Evolutionary conservation across 2,888 invertebrate species (phyloP), one percentile per base, ranked within the genome.

Genomic region (Dimorphilus gyrociliatus): DNA sequence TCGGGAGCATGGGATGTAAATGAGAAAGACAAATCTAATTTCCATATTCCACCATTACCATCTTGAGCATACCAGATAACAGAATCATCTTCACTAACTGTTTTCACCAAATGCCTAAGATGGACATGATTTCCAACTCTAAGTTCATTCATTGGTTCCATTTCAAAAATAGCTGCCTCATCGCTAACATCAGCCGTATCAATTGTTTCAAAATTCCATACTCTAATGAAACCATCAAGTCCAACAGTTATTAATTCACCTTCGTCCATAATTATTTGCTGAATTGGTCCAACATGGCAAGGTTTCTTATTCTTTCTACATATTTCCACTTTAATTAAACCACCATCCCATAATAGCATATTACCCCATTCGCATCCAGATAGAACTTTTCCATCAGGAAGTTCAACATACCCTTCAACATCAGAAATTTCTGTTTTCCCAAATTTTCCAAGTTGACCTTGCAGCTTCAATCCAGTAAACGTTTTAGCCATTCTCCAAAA

Each of bases 401-500:
- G 73, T 36, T 81, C 77, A 48, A 76, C 76, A 32, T 80, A 73
- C 1, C 81, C 81, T 30, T 78, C 69, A 10, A 86, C 79, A 53
- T 86, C 84, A 23, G 81, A 81, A 43, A 84, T 81, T 60, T 85
- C 84, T 0, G 84, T 86, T 63, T 81, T 81, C 2, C 85, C 86
- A 57, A 86, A 88, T 50, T 81, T 71, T 1, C 86, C 86, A n/a
- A 81, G 59, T 48, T 78, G 75, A 2, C 84, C 82, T 60, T 84
- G 76, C 5, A 88, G 64, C 60, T 88, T 88, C 0, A 86, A 63
- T 1, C 86, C 86, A 0, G 86, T 88, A 51, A 86, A 88, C 0
- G 88, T 86, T 39, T 71, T 59, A 0, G 78, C 76, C 78, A 86
- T 85, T 68, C 81, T 85, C 86, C 86, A 88, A 63, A 84, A 84